Evolutionary conservation across 2,113 vertebrate genomes (phyloP).

Genomic region (Morone saxatilis): DNA sequence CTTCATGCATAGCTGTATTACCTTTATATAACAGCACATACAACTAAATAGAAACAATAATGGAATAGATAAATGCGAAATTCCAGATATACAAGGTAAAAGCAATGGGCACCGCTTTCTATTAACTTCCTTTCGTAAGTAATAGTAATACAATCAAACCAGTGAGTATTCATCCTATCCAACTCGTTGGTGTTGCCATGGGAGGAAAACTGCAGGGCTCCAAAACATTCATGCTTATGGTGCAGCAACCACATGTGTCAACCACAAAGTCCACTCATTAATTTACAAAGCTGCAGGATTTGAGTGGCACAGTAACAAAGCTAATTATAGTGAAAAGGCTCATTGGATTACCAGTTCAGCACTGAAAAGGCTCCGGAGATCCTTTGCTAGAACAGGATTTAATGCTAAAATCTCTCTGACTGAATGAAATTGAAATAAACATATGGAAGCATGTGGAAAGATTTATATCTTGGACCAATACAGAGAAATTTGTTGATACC

Average conservation of each 20-base stretch:
- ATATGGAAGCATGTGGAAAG: not conserved
- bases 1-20: not conserved
- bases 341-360: conserved; percentile 12
- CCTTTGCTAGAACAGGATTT: conserved; percentile 9
- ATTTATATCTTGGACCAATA: not conserved
- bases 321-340: conserved; percentile 16
- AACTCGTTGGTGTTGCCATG: not conserved
- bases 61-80: not conserved
- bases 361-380: not conserved
- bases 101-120: not conserved
- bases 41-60: not conserved
- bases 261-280: conserved; percentile 10
- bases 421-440: conserved; percentile 16
- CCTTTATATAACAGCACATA: not conserved
- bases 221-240: not conserved
- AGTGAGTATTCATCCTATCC: not conserved
- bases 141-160: not conserved
- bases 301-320: conserved; percentile 3
- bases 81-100: not conserved
- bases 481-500: not conserved
- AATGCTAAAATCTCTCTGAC: not conserved
- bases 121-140: not conserved
- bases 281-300: conserved; percentile 29
- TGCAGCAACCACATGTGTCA: not conserved
- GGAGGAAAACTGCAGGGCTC: not conserved